These are phyloP conservation scores for Hoplias malabaricus DNA, from an alignment of 2,113 vertebrate genomes.

Conservation along the genomic window DNA sequence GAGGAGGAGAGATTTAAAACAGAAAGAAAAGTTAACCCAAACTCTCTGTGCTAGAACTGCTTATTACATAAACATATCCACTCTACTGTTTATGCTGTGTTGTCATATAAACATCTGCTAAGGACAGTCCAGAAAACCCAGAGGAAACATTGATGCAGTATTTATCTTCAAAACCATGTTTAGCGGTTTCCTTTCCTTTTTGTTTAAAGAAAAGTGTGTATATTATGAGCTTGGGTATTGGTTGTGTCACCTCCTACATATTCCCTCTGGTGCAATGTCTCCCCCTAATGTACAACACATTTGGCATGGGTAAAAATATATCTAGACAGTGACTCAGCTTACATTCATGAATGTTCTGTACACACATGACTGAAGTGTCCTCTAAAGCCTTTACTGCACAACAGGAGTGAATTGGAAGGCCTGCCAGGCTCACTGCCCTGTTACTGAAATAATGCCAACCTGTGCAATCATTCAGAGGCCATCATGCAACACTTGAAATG, in stretches of 20 bases:
- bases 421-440: background rate
- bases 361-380: background rate
- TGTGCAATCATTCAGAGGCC: background rate
- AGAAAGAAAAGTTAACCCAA: no score
- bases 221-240: background rate
- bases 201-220: background rate
- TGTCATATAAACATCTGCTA: background rate
- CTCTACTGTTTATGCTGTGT: background rate
- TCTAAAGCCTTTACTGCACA: background rate
- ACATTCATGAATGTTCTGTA: slow-evolving; percentile 1
- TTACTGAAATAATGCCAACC: background rate
- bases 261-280: background rate
- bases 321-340: slow-evolving; percentile 8
- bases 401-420: background rate
- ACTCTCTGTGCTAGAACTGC: background rate
- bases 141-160: background rate
- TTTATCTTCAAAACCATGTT: background rate
- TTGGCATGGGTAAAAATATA: slow-evolving; percentile 7
- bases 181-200: background rate
- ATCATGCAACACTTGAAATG: no score
- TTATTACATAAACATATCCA: background rate
- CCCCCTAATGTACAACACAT: slow-evolving; percentile 1
- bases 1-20: no score
- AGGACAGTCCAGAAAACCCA: background rate
- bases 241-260: background rate